Evolutionary conservation across 2,113 vertebrate genomes (phyloP).

Genomic region (Neolamprologus kungweensis): DNA sequence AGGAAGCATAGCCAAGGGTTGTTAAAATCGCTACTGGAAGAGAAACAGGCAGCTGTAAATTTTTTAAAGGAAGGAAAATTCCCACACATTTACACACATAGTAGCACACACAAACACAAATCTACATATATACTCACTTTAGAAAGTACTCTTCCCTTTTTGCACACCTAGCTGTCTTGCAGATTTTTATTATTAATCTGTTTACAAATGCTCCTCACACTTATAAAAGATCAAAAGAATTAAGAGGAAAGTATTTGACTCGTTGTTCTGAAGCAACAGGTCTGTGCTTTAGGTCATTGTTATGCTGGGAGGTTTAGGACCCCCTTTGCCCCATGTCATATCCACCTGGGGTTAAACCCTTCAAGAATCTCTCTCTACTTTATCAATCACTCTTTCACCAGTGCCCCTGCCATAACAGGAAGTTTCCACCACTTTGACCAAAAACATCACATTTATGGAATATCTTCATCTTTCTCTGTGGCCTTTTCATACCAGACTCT

Average conservation of each 20-base stretch:
- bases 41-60: constrained; percentile 72
- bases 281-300: neutral
- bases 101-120: neutral
- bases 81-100: constrained; percentile 69
- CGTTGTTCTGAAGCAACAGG: neutral
- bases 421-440: neutral
- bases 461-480: neutral
- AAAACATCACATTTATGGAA: neutral
- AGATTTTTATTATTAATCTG: neutral
- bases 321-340: neutral
- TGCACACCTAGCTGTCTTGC: neutral
- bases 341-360: neutral
- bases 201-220: neutral
- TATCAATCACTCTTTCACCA: neutral
- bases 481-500: neutral
- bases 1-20: constrained; percentile 73
- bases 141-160: neutral
- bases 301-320: neutral
- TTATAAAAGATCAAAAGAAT: neutral
- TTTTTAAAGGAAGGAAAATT: constrained; percentile 76
- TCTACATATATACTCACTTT: neutral
- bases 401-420: neutral
- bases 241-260: neutral
- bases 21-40: constrained; percentile 74
- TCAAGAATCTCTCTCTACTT: neutral